These are phyloP conservation scores for Unio delphinus DNA, from an alignment of 2,888 invertebrate genomes.

Conservation along the genomic window DNA sequence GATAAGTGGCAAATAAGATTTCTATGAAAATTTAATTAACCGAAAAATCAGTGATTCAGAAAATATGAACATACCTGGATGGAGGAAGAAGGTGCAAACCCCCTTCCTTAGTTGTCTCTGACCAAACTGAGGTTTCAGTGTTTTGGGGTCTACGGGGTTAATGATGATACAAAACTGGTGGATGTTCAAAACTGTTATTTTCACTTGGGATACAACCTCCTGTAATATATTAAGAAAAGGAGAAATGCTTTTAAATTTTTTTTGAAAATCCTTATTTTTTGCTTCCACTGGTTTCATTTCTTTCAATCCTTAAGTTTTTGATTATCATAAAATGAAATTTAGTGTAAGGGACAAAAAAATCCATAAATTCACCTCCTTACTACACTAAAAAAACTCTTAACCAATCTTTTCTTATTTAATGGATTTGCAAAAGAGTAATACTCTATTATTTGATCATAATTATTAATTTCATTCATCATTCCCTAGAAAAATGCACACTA, in stretches of 20 bases:
- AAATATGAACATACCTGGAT: constrained; percentile 51
- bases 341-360: too few species aligned
- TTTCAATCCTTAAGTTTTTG: too few species aligned
- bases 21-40: constrained; percentile 1
- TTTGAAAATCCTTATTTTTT: too few species aligned
- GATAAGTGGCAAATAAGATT: background rate
- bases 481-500: too few species aligned
- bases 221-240: constrained; percentile 13
- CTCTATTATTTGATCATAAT: too few species aligned
- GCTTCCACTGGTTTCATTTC: too few species aligned
- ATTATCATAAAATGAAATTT: too few species aligned
- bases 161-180: constrained; percentile 62
- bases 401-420: too few species aligned
- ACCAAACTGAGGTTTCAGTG: constrained; percentile 56
- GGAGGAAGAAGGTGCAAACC: constrained; percentile 60
- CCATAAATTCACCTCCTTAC: too few species aligned
- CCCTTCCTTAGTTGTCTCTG: constrained; percentile 51
- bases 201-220: constrained; percentile 46
- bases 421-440: too few species aligned
- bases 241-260: background rate
- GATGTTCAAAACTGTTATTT: constrained; percentile 48
- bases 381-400: too few species aligned
- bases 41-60: background rate
- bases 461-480: too few species aligned
- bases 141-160: constrained; percentile 47